A percentile compares a stretch with the other conserved stretches of the same genome.
These are phyloP conservation scores for Zaprionus camerounensis DNA, from an alignment of 1,140 invertebrate species.

Conservation along the genomic window DNA sequence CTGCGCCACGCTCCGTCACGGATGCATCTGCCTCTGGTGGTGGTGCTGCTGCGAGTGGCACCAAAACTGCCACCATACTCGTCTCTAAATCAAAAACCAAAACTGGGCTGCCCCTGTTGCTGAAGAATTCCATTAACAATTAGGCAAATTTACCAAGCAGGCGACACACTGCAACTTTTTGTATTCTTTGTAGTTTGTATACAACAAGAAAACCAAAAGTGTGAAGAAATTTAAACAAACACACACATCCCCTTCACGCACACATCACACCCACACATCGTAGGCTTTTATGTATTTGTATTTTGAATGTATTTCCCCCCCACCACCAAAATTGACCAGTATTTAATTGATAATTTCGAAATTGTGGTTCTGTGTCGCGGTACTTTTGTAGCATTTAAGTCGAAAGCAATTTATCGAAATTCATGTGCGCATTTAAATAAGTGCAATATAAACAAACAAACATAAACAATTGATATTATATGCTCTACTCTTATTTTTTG, in stretches of 20 bases:
- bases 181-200: conserved; percentile 79
- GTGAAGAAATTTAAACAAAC: conserved; percentile 21
- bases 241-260: conserved; percentile 6
- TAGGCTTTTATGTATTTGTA: conserved; percentile 60
- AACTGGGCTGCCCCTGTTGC: conserved; percentile 83
- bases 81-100: conserved; percentile 85
- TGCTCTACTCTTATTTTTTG: conserved; percentile 61
- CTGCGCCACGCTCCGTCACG: conserved; percentile 48
- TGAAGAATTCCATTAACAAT: conserved; percentile 84
- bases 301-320: conserved; percentile 31
- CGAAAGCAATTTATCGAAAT: conserved; percentile 48
- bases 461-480: conserved; percentile 62
- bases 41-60: conserved; percentile 42
- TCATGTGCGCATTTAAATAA: conserved; percentile 60
- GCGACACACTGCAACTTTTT: conserved; percentile 58
- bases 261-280: conserved; percentile 14
- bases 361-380: conserved; percentile 39
- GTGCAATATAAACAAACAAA: conserved; percentile 64
- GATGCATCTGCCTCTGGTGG: conserved; percentile 47
- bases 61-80: conserved; percentile 84
- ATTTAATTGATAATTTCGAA: conserved; percentile 50
- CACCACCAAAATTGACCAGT: conserved; percentile 53
- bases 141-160: conserved; percentile 58
- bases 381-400: conserved; percentile 47
- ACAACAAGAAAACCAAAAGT: conserved; percentile 45